Base-by-base conservation (phyloP, 2,113 vertebrate species). In the Miniopterus natalensis region DNA sequence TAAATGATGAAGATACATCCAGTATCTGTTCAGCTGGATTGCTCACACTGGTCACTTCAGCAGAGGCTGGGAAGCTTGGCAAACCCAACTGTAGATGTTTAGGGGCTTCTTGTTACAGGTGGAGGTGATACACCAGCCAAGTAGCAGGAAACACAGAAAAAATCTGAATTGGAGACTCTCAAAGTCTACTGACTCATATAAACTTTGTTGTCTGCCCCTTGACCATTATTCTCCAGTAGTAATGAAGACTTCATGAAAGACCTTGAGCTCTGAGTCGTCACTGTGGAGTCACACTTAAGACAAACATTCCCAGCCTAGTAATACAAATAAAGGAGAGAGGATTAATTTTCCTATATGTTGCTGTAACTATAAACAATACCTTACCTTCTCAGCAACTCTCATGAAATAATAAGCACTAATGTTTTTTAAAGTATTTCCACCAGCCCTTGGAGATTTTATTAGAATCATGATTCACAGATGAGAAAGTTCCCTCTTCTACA, bases 401-500 rank as follows among this genome's bases (percentile, higher is more conserved):
- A 84, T 90, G 88, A 96, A 97, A 97, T 94, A 96, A 97, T 92
- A 97, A 96, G 94, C 91, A 77, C 81, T 90, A 15, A 13, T 92
- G 77, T 97, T 96, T 96, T 95, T 71, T 91, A 94, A 96, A 95
- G 65, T 95, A 91, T 96, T 97, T 96, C 92, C 92, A 96, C 78
- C 78, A 96, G 94, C 77, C 97, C 97, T 97, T 92, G 36, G 97
- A 98, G 96, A 97, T 90, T 97, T 98, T 95, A 93, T 96, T 89
- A 96, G 88, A 86, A 36, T 94, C 88, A 91, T 97, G 97, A 97
- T 94, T 97, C 97, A 96, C 88, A 95, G 77, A 97, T 94, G 96
- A 97, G 97, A 97, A 96, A 97, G 92, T 92, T 96, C 84, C 85
- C 91, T 94, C 78, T 92, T 94, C 92, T 79, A 75, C 85, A 66